Evolutionary conservation across 1,140 invertebrate species (phyloP).

Genomic region (Leptopilina clavipes): DNA sequence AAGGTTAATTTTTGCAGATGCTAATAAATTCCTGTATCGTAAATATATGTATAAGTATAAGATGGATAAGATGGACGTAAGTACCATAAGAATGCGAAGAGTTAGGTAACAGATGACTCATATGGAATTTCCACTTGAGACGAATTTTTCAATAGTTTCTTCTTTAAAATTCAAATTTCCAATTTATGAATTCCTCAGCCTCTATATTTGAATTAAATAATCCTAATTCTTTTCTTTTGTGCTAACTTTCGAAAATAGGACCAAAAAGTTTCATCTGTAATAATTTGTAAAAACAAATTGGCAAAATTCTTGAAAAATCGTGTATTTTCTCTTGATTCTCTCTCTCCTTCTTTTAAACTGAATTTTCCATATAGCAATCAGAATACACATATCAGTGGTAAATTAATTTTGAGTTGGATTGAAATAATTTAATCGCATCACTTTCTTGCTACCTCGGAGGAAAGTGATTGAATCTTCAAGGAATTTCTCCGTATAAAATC

Average conservation of each 20-base stretch:
- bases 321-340: too few relatives aligned
- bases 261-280: too few relatives aligned
- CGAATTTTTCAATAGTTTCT: background rate
- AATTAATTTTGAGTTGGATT: background rate
- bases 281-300: too few relatives aligned
- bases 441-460: background rate
- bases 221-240: too few relatives aligned
- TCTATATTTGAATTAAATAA: too few relatives aligned
- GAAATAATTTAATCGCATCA: background rate
- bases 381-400: too few relatives aligned
- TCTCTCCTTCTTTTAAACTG: too few relatives aligned
- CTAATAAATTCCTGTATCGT: background rate
- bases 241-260: too few relatives aligned
- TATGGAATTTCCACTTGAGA: conserved; percentile 1
- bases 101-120: conserved; percentile 35
- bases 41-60: background rate
- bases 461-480: conserved; percentile 8
- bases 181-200: too few relatives aligned
- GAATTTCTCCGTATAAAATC: background rate
- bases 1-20: background rate
- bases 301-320: too few relatives aligned
- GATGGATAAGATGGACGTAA: background rate
- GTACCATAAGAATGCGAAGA: conserved; percentile 42
- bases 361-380: too few relatives aligned
- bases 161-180: background rate